Conservation (phyloP, 2,797 vertebrate species). For the Argyrosomus regius region DNA sequence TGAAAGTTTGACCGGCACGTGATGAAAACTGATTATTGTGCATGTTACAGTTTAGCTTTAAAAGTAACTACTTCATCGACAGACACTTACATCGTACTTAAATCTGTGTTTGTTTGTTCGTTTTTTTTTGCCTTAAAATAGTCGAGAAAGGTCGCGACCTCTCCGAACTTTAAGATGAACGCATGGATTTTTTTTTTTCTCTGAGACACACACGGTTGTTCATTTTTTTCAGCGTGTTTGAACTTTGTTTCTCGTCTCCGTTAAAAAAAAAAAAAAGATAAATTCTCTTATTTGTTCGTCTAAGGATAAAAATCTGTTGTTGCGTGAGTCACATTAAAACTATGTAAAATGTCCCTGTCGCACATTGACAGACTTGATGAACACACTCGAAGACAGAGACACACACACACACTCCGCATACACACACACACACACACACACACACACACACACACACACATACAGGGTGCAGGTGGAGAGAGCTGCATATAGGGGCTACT, state of each 20-base stretch:
- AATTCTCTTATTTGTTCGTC: constrained; percentile 36
- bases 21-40: background rate
- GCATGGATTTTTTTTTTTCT: no score
- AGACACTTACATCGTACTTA: background rate
- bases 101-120: no score
- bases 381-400: constrained; percentile 28
- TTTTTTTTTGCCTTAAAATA: background rate
- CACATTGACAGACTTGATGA: constrained; percentile 43
- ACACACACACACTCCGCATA: constrained; percentile 10
- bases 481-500: constrained; percentile 83
- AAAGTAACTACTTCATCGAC: background rate
- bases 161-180: background rate
- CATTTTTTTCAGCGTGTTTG: background rate
- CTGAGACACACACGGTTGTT: background rate
- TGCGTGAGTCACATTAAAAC: constrained; percentile 53
- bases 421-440: constrained; percentile 32
- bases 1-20: background rate
- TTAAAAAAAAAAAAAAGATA: constrained; percentile 3
- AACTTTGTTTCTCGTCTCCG: background rate
- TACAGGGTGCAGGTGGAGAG: constrained; percentile 77
- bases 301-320: constrained; percentile 43
- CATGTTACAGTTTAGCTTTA: constrained; percentile 5
- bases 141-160: background rate
- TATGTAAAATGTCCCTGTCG: constrained; percentile 56
- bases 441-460: constrained; percentile 53